Percentiles rank a stretch among this genome's conserved stretches.
phyloP scores from a whole-genome alignment of 1,140 invertebrate genomes.

The Stegodyphus mimosarum region DNA sequence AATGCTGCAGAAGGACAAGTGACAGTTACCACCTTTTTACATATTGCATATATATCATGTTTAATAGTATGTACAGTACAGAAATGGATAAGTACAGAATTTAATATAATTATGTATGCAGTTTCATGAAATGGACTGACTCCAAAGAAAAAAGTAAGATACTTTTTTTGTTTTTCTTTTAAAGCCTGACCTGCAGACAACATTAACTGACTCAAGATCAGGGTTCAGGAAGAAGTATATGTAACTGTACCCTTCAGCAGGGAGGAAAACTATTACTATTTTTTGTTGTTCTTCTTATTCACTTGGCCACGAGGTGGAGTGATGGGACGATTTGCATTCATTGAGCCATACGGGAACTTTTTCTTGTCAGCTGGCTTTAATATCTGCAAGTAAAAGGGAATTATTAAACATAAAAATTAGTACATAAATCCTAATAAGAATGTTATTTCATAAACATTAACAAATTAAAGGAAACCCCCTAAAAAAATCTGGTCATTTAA shows the following conservation, averaged over 20 bases:
- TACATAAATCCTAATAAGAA: neutral
- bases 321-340: conserved; percentile 72
- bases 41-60: conserved; percentile 45
- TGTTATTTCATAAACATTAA: too few species aligned
- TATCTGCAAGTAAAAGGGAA: conserved; percentile 66
- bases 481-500: too few species aligned
- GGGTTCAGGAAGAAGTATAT: conserved; percentile 29
- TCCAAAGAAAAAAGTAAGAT: conserved; percentile 8
- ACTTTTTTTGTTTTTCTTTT: conserved; percentile 12
- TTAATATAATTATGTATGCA: conserved; percentile 12
- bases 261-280: conserved; percentile 54
- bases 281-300: conserved; percentile 67
- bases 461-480: too few species aligned
- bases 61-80: conserved; percentile 45
- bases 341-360: conserved; percentile 73
- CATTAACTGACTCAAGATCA: conserved; percentile 39
- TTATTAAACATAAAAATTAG: neutral
- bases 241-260: conserved; percentile 8
- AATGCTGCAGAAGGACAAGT: too few species aligned
- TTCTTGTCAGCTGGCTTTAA: conserved; percentile 75
- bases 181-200: conserved; percentile 45
- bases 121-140: conserved; percentile 48
- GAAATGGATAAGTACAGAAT: conserved; percentile 54
- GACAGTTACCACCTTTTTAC: conserved; percentile 42
- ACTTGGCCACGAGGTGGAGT: conserved; percentile 80